Evolutionary conservation across 2,888 invertebrate species (phyloP).

Genomic region (Scaptomyza tumidula): DNA sequence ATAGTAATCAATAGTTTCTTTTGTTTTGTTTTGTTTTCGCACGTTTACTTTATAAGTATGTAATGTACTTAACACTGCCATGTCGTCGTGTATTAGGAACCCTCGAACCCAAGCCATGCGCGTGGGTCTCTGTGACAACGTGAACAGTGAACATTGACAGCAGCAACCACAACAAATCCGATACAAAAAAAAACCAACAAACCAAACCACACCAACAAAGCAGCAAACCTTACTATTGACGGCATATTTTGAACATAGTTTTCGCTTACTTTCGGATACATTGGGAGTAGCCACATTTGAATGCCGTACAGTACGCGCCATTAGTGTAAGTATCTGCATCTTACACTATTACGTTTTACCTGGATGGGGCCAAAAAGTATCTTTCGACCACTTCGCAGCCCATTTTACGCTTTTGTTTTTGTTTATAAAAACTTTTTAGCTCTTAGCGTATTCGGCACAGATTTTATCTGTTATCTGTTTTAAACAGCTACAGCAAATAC

Average conservation of each 20-base stretch:
- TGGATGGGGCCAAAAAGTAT: neutral
- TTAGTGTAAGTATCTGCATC: conserved; percentile 66
- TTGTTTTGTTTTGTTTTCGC: conserved; percentile 56
- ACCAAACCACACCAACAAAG: conserved; percentile 8
- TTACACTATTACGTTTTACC: conserved; percentile 1
- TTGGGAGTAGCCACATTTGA: conserved; percentile 37
- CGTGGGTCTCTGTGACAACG: conserved; percentile 72
- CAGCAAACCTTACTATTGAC: conserved; percentile 29
- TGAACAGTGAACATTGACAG: conserved; percentile 32
- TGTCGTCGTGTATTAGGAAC: conserved; percentile 22
- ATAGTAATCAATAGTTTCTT: conserved; percentile 69
- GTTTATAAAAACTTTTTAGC: conserved; percentile 66
- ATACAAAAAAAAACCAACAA: conserved; percentile 11
- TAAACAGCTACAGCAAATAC: conserved; percentile 25
- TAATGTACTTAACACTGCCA: conserved; percentile 18
- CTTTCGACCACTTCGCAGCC: neutral
- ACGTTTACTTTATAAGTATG: conserved; percentile 36
- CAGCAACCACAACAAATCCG: conserved; percentile 46
- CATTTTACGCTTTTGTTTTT: conserved; percentile 39
- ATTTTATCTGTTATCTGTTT: conserved; percentile 40
- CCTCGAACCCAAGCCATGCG: neutral
- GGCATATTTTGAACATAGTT: conserved; percentile 38
- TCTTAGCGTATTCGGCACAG: conserved; percentile 48
- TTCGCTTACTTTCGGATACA: conserved; percentile 41
- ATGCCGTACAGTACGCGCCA: conserved; percentile 66